Conservation (phyloP, 2,797 vertebrate genomes). For the Etheostoma nigrum region DNA sequence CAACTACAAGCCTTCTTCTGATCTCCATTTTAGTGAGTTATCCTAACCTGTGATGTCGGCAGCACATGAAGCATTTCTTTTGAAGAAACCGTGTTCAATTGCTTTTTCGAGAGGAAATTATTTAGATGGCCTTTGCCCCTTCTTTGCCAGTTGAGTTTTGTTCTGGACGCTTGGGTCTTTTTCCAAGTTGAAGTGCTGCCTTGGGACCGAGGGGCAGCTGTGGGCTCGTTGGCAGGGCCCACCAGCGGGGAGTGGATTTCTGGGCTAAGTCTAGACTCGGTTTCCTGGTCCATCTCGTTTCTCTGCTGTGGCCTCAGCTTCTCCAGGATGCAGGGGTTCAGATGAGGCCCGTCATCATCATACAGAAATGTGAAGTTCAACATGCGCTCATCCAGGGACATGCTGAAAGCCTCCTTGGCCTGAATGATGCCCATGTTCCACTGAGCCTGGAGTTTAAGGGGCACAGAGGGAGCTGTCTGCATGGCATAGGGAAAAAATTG, state of each 20-base stretch:
- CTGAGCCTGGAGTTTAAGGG: slow-evolving; percentile 90
- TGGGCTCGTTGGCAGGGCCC: slow-evolving; percentile 4
- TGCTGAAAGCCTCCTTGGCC: slow-evolving; percentile 89
- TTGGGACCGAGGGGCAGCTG: slow-evolving; percentile 11
- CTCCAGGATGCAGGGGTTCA: slow-evolving; percentile 89
- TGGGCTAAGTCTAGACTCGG: slow-evolving; percentile 55
- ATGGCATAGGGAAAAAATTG: not conserved
- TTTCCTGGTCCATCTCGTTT: slow-evolving; percentile 9
- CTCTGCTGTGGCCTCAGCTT: slow-evolving; percentile 82
- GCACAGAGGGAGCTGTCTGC: slow-evolving; percentile 83
- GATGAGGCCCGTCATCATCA: slow-evolving; percentile 87
- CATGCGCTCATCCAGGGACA: slow-evolving; percentile 89
- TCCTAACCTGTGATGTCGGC: slow-evolving; percentile 41
- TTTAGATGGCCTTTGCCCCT: slow-evolving; percentile 13
- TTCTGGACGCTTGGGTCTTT: slow-evolving; percentile 50
- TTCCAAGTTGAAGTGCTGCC: slow-evolving; percentile 72
- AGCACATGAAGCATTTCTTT: slow-evolving; percentile 33
- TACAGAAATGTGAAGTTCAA: slow-evolving; percentile 93
- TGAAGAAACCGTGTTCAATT: slow-evolving; percentile 29
- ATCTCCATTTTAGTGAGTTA: not conserved
- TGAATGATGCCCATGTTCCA: slow-evolving; percentile 93
- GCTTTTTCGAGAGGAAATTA: slow-evolving; percentile 46
- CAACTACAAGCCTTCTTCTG: not conserved
- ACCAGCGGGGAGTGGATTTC: slow-evolving; percentile 67
- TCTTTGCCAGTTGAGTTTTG: slow-evolving; percentile 46